phyloP scores from a whole-genome alignment of 2,888 invertebrate genomes.

The Oasisia sp. region DNA sequence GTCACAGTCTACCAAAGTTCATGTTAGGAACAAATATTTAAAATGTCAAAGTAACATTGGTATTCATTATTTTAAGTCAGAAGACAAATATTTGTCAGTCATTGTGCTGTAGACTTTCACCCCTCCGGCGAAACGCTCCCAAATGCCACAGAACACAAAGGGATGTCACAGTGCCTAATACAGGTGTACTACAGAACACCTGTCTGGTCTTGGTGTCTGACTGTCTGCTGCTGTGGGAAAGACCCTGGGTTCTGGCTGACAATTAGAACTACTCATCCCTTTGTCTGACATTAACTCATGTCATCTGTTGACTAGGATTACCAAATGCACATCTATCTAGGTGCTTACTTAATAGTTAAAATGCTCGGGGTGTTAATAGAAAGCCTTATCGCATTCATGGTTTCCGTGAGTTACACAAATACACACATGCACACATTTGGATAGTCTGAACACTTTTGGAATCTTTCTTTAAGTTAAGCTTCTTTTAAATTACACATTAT shows the following conservation, averaged over 20 bases:
- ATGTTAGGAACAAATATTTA: too few species aligned
- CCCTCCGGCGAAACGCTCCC: not conserved
- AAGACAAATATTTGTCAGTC: not conserved
- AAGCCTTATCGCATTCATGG: not conserved
- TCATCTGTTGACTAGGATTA: not conserved
- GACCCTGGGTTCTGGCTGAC: not conserved
- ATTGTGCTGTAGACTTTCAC: not conserved
- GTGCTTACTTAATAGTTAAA: not conserved
- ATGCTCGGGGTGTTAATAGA: not conserved
- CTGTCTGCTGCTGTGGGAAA: not conserved
- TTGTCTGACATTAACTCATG: not conserved
- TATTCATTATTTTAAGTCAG: not conserved
- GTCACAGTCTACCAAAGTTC: too few species aligned
- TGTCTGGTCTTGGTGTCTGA: not conserved
- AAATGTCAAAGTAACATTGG: not conserved
- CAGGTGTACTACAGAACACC: not conserved
- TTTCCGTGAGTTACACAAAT: not conserved
- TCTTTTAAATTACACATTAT: not conserved
- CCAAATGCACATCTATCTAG: not conserved
- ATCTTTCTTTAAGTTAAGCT: not conserved
- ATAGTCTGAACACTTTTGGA: not conserved
- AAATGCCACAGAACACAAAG: not conserved
- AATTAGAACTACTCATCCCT: not conserved
- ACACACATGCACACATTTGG: not conserved
- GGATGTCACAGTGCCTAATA: not conserved